Conservation (phyloP, 2,113 vertebrate species). For the Recurvirostra avosetta region DNA sequence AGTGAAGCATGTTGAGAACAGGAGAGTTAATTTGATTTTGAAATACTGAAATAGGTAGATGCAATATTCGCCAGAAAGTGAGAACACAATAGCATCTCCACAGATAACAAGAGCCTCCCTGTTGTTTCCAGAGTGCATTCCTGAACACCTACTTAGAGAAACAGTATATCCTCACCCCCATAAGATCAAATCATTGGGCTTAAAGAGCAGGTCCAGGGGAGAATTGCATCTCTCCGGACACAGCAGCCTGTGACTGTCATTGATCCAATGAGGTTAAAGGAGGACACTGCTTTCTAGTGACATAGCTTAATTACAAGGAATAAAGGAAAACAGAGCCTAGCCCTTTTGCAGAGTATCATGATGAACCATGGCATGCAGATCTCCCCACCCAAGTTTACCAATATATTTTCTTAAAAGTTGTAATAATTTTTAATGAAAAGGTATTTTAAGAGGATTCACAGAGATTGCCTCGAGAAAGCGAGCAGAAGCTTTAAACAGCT, state of each 20-base stretch:
- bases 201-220: neutral
- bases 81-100: neutral
- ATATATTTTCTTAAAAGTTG: neutral
- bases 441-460: neutral
- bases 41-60: neutral
- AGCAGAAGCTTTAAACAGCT: neutral
- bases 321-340: neutral
- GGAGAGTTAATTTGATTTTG: neutral
- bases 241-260: neutral
- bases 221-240: neutral
- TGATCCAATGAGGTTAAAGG: neutral
- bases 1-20: neutral
- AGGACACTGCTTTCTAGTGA: neutral
- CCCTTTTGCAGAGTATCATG: neutral
- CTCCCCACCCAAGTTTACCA: neutral
- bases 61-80: neutral
- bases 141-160: neutral
- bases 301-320: neutral
- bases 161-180: accelerated
- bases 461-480: neutral
- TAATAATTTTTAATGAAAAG: neutral
- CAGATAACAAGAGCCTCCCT: neutral
- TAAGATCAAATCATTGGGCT: neutral
- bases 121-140: neutral
- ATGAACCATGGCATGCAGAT: neutral